A percentile compares a stretch with the other conserved stretches of the same genome.
Evolutionary conservation across 2,113 vertebrate species (phyloP).

Genomic region (Xenopus laevis): DNA sequence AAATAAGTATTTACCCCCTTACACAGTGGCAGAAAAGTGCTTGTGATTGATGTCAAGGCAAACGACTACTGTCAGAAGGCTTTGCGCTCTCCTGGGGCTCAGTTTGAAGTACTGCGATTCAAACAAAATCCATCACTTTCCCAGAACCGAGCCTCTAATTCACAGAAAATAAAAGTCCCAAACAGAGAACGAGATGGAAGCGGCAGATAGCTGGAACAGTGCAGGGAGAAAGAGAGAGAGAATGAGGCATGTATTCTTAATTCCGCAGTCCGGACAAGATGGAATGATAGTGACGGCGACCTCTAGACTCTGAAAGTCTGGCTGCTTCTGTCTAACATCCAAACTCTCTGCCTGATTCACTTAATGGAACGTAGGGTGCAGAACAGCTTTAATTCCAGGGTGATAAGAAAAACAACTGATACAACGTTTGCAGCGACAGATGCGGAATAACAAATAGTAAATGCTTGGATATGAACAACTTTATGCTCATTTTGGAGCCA

Average conservation of each 20-base stretch:
- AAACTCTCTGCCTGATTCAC: slow-evolving; percentile 32
- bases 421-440: not conserved
- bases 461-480: too few species aligned
- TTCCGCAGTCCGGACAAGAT: slow-evolving; percentile 7
- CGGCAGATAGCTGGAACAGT: slow-evolving; percentile 6
- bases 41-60: slow-evolving; percentile 36
- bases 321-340: slow-evolving; percentile 12
- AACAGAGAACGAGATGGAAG: slow-evolving; percentile 10
- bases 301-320: slow-evolving; percentile 45
- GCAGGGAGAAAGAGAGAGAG: not conserved
- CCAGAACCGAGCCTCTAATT: slow-evolving; percentile 24
- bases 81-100: not conserved
- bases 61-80: not conserved
- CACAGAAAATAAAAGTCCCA: slow-evolving; percentile 22
- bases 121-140: slow-evolving; percentile 13
- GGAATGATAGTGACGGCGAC: slow-evolving; percentile 16
- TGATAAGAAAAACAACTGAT: not conserved
- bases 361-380: slow-evolving; percentile 1
- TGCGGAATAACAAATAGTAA: too few species aligned
- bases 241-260: slow-evolving; percentile 35
- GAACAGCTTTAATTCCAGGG: not conserved
- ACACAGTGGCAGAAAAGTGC: slow-evolving; percentile 21
- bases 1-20: slow-evolving; percentile 20
- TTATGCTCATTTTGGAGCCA: too few species aligned
- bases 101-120: slow-evolving; percentile 34